These are phyloP conservation scores for Xenopus borealis DNA, from an alignment of 2,113 vertebrate species.

Conservation along the genomic window DNA sequence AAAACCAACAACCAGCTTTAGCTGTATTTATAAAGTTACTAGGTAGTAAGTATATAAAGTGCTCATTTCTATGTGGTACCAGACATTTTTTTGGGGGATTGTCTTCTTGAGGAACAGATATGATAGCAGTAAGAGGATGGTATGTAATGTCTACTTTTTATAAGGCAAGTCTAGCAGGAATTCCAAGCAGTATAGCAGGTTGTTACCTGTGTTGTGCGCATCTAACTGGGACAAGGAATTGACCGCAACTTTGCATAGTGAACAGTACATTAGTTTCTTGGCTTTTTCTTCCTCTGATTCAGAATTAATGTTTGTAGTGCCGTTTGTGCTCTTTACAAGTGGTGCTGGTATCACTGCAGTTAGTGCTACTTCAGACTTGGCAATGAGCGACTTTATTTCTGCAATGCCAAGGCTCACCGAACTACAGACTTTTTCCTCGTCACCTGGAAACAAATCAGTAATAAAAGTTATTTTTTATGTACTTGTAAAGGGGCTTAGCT, in stretches of 20 bases:
- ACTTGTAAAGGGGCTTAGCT: too few species aligned
- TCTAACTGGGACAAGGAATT: constrained; percentile 95
- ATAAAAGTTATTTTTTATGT: too few species aligned
- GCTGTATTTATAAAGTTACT: too few species aligned
- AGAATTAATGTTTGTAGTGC: constrained; percentile 53
- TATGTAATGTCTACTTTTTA: neutral
- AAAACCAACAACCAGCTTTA: too few species aligned
- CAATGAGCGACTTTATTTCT: constrained; percentile 57
- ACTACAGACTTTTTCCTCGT: constrained; percentile 58
- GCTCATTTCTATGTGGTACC: too few species aligned
- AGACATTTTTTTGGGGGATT: too few species aligned
- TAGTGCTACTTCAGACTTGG: constrained; percentile 56
- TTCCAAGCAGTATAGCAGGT: too few species aligned
- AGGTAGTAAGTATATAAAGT: too few species aligned
- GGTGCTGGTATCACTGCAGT: constrained; percentile 50
- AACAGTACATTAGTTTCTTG: constrained; percentile 95
- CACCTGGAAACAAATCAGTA: constrained; percentile 61
- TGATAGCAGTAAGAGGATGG: too few species aligned
- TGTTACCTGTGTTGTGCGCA: constrained; percentile 91
- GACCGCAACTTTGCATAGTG: constrained; percentile 97
- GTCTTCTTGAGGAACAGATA: too few species aligned
- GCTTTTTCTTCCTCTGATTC: constrained; percentile 96
- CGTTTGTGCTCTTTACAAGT: constrained; percentile 65
- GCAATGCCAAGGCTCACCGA: constrained; percentile 50
- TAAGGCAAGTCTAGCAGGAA: neutral